These are phyloP conservation scores for Alloplasta piceator DNA, from an alignment of 2,888 invertebrate genomes.

Conservation along the genomic window DNA sequence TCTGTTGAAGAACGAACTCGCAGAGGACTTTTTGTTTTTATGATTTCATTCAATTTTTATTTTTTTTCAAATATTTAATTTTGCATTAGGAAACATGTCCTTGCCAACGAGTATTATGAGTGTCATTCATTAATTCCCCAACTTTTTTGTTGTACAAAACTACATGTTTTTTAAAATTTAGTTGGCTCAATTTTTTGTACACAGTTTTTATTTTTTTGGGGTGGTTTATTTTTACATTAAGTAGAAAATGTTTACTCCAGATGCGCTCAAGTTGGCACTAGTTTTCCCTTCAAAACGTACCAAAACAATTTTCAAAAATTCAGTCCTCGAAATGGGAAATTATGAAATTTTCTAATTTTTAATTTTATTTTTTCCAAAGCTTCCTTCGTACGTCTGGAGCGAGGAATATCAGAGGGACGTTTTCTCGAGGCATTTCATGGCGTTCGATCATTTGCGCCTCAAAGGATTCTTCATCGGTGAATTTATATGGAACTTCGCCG, in stretches of 20 bases:
- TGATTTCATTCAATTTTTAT: background rate
- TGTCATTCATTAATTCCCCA: too few species aligned
- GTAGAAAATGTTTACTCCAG: background rate
- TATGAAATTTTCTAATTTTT: background rate
- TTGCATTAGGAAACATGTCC: too few species aligned
- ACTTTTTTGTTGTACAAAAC: too few species aligned
- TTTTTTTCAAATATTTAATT: background rate
- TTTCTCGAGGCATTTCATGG: constrained; percentile 94
- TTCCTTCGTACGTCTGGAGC: constrained; percentile 94
- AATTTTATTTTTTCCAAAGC: constrained; percentile 82
- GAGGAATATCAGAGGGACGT: constrained; percentile 97
- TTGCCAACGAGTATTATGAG: too few species aligned
- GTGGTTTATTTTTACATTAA: too few species aligned
- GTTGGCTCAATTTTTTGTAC: too few species aligned
- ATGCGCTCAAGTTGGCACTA: background rate
- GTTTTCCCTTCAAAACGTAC: background rate
- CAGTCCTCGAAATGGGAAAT: too few species aligned
- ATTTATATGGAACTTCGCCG: constrained; percentile 99
- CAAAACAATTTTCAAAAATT: too few species aligned
- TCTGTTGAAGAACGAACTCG: too few species aligned
- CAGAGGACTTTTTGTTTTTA: too few species aligned
- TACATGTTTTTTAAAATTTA: too few species aligned
- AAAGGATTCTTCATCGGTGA: constrained; percentile 95
- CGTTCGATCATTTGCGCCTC: constrained; percentile 93
- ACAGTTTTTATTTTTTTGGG: too few species aligned